Evolutionary conservation across 2,797 vertebrate species (phyloP).

Genomic region (Erpetoichthys calabaricus): DNA sequence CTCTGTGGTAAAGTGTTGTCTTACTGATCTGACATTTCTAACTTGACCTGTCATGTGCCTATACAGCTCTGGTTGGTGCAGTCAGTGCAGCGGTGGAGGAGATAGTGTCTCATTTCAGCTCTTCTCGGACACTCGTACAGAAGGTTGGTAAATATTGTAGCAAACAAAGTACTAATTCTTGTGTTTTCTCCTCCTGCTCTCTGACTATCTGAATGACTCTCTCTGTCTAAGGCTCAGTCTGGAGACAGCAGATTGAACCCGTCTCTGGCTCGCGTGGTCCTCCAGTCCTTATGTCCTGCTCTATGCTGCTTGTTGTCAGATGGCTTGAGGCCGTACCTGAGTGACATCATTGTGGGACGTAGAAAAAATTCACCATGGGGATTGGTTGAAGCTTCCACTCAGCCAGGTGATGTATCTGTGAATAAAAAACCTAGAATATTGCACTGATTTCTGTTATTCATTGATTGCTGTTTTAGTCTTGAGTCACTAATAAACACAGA

Average conservation of each 20-base stretch:
- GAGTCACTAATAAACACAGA: no score
- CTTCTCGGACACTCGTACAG: constrained; percentile 76
- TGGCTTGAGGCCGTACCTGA: constrained; percentile 83
- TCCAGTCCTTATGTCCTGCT: constrained; percentile 78
- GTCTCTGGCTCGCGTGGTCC: constrained; percentile 73
- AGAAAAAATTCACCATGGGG: constrained; percentile 79
- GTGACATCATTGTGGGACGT: constrained; percentile 82
- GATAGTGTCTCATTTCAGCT: constrained; percentile 80
- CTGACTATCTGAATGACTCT: constrained; percentile 3
- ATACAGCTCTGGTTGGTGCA: constrained; percentile 42
- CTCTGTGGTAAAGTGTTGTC: no score
- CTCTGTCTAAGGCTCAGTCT: constrained; percentile 62
- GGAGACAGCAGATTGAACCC: constrained; percentile 86
- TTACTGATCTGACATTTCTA: rapidly evolving
- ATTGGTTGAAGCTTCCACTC: constrained; percentile 75
- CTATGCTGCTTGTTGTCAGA: constrained; percentile 70
- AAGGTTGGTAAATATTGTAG: constrained; percentile 54
- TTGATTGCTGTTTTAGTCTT: no score
- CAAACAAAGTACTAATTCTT: constrained; percentile 2
- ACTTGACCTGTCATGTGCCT: rapidly evolving
- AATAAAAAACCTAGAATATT: no score
- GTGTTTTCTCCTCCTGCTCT: constrained; percentile 1
- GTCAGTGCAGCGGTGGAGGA: constrained; percentile 78
- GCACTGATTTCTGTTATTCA: no score
- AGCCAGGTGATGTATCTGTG: constrained; percentile 46